Base-by-base conservation (phyloP, 2,797 vertebrate species). In the Melanogrammus aeglefinus region DNA sequence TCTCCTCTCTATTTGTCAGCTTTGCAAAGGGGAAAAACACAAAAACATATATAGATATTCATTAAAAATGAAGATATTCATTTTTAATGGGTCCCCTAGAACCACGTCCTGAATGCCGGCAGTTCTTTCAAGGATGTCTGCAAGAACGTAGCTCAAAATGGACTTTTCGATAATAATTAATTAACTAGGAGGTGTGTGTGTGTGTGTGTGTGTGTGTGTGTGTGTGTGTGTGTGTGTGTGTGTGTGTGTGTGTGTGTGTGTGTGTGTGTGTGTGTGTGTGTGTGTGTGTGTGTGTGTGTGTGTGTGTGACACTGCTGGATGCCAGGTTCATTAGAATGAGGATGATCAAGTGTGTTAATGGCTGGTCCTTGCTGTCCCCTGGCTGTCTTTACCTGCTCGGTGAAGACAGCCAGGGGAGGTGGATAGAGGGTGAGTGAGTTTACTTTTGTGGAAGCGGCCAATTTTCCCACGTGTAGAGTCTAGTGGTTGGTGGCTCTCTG, bases 131-230 rank as follows among this genome's bases (percentile, higher is more conserved):
- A 3, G 2, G 47, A 51, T 51, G 47, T 21, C 47, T 51, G 47
- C 47, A 18, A 51, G 13, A 21, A 21, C 16, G 13, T 2, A 51
- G 47, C 47, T 51, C 4, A 16, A 51, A 51, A 51, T 14, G 0
- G 14, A 1, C 16, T 51, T 33, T 24, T 70, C 66, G 2, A n/a
- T n/a, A 31, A 10, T 70, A 27, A 27, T 70, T 72, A 6, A 29
- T 27, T 31, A 5, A 72, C 27, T 27, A 70, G n/a, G 4, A 6
- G 51, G n/a, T 72, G 70, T 72, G 70, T 72, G 70, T 72, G 51
- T 57, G 51, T 57, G 51, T 57, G 18, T 57, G 51, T n/a, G n/a
- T n/a, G n/a, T n/a, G 51, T 72, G 71, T 72, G 71, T 72, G 71
- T 72, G 21, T 63, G 51, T 63, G 21, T 63, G 18, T 63, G 51